Percentiles rank a stretch among this genome's conserved stretches.
These are phyloP conservation scores for Bombyx huttoni DNA, from an alignment of 2,888 invertebrate genomes.

Conservation along the genomic window DNA sequence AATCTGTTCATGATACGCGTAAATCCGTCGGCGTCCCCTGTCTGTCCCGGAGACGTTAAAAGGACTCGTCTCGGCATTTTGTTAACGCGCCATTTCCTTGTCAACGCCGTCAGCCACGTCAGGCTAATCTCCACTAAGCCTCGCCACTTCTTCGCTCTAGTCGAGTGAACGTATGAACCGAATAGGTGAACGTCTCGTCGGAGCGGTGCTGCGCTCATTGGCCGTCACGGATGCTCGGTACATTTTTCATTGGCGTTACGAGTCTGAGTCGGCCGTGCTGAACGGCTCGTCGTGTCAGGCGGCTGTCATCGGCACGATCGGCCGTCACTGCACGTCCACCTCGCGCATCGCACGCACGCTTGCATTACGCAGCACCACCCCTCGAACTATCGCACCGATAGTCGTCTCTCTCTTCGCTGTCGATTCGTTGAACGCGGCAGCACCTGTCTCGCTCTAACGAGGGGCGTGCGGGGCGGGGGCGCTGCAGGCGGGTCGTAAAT, in stretches of 20 bases:
- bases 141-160: background rate
- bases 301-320: slow-evolving; percentile 66
- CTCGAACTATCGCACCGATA: slow-evolving; percentile 45
- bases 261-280: slow-evolving; percentile 54
- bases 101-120: slow-evolving; percentile 51
- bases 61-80: slow-evolving; percentile 60
- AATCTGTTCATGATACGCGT: slow-evolving; percentile 66
- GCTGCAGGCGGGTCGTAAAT: slow-evolving; percentile 74
- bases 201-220: slow-evolving; percentile 23
- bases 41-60: slow-evolving; percentile 57
- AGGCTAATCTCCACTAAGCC: slow-evolving; percentile 51
- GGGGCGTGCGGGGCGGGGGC: slow-evolving; percentile 60
- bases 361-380: slow-evolving; percentile 73
- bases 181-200: background rate
- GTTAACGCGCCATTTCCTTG: slow-evolving; percentile 62
- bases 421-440: slow-evolving; percentile 10
- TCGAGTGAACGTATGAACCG: slow-evolving; percentile 14
- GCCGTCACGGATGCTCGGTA: slow-evolving; percentile 30
- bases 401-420: slow-evolving; percentile 39
- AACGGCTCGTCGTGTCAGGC: slow-evolving; percentile 49
- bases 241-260: slow-evolving; percentile 45
- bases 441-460: slow-evolving; percentile 40
- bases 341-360: slow-evolving; percentile 71
- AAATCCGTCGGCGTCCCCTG: slow-evolving; percentile 64
- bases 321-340: slow-evolving; percentile 66